Conservation (phyloP, 2,888 invertebrate species). For the Agriopis leucophaearia region DNA sequence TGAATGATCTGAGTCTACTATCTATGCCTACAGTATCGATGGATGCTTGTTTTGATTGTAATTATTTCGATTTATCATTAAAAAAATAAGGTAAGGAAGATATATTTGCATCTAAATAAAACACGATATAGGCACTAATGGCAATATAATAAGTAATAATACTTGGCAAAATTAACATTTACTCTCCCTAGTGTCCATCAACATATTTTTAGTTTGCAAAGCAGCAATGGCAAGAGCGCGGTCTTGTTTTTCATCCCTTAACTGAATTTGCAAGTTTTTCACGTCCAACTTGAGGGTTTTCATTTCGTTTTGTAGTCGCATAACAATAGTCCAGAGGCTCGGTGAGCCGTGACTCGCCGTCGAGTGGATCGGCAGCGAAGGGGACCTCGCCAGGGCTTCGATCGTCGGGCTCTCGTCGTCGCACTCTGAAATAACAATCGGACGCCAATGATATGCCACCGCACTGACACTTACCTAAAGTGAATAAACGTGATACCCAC, state of each 20-base stretch:
- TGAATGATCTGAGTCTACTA: too few relatives aligned
- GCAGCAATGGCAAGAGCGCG: slow-evolving; percentile 79
- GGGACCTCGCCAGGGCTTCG: slow-evolving; percentile 80
- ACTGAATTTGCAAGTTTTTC: slow-evolving; percentile 85
- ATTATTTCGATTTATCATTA: too few relatives aligned
- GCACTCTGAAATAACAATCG: slow-evolving; percentile 76
- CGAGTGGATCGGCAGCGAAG: slow-evolving; percentile 79
- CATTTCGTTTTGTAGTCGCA: slow-evolving; percentile 91
- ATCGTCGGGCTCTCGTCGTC: slow-evolving; percentile 78
- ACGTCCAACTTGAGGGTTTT: slow-evolving; percentile 88
- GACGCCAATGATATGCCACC: slow-evolving; percentile 48
- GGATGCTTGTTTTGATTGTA: neutral
- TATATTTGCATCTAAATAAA: slow-evolving; percentile 10
- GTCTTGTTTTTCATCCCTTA: slow-evolving; percentile 89
- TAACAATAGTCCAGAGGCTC: slow-evolving; percentile 91
- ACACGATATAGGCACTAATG: slow-evolving; percentile 34
- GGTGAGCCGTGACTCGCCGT: slow-evolving; percentile 78
- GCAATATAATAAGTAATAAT: slow-evolving; percentile 41
- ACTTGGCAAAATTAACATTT: slow-evolving; percentile 70
- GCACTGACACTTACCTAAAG: slow-evolving; percentile 19
- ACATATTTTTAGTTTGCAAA: slow-evolving; percentile 74
- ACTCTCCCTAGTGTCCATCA: slow-evolving; percentile 81
- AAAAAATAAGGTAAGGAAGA: neutral
- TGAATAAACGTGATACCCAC: slow-evolving; percentile 54
- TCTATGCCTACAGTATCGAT: neutral